These are phyloP conservation scores for Cydia strobilella DNA, from an alignment of 1,140 invertebrate genomes.

Conservation along the genomic window DNA sequence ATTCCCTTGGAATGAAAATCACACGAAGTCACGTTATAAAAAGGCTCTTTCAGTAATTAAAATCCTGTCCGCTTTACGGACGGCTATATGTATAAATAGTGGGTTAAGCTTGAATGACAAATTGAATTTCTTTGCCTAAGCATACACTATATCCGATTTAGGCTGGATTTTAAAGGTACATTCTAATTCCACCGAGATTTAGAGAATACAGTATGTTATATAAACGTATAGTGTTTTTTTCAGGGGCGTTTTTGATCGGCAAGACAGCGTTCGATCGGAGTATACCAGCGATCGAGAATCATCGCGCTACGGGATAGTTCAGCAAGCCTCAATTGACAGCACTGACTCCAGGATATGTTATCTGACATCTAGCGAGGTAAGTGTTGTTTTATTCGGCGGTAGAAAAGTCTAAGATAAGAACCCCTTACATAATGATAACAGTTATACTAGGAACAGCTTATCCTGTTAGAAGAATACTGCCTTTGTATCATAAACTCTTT, in stretches of 20 bases:
- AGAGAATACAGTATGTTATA: not conserved
- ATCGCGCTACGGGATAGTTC: constrained; percentile 91
- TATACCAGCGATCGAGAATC: constrained; percentile 94
- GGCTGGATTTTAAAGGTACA: not conserved
- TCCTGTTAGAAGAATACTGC: no score
- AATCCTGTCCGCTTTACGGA: constrained; percentile 3
- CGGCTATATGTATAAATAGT: not conserved
- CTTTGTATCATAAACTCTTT: no score
- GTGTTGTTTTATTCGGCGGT: constrained; percentile 56
- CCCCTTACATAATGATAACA: no score
- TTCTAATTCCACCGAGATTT: not conserved
- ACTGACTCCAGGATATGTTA: constrained; percentile 96
- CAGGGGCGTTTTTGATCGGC: constrained; percentile 92
- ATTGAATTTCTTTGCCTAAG: constrained; percentile 3
- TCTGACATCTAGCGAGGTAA: constrained; percentile 97
- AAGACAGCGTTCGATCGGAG: constrained; percentile 93
- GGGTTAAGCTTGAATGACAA: constrained; percentile 13
- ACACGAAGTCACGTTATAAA: constrained; percentile 9
- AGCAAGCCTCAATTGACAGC: constrained; percentile 95
- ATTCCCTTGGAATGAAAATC: constrained; percentile 15
- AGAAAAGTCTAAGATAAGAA: no score
- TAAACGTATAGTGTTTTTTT: constrained; percentile 53
- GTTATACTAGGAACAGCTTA: no score
- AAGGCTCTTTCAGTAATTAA: constrained; percentile 27
- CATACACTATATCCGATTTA: not conserved